A percentile compares a stretch with the other conserved stretches of the same genome.
phyloP scores from a whole-genome alignment of 1,140 invertebrate species.

The Pseudomyrmex gracilis region DNA sequence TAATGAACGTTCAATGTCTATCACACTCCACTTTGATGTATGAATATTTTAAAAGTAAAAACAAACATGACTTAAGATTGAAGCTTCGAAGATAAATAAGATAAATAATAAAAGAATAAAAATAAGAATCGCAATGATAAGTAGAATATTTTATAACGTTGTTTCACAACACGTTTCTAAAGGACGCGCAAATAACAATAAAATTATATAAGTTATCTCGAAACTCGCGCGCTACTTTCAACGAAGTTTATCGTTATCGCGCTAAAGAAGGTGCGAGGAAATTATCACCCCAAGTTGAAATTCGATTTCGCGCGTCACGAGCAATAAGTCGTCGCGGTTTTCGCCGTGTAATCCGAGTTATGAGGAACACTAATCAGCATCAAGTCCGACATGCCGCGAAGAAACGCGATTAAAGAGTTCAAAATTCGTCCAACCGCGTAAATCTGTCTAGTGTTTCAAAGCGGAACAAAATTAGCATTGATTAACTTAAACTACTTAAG shows the following conservation, averaged over 20 bases:
- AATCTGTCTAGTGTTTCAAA: constrained; percentile 19
- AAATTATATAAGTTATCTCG: constrained; percentile 16
- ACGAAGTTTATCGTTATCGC: constrained; percentile 27
- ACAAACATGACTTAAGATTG: too few relatives aligned
- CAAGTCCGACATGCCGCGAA: constrained; percentile 13
- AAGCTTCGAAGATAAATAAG: too few relatives aligned
- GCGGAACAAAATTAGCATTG: constrained; percentile 57
- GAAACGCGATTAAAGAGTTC: constrained; percentile 17
- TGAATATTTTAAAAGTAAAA: not conserved
- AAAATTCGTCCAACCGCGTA: constrained; percentile 37
- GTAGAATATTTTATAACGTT: not conserved
- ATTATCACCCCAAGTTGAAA: constrained; percentile 35
- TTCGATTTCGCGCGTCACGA: constrained; percentile 18
- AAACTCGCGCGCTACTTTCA: not conserved
- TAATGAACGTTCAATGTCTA: not conserved
- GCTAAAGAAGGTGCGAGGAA: not conserved
- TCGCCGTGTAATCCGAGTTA: constrained; percentile 23
- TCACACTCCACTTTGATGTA: not conserved
- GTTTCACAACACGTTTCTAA: not conserved
- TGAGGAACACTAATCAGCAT: constrained; percentile 35
- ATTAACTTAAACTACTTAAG: constrained; percentile 58
- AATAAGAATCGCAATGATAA: too few relatives aligned
- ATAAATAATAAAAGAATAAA: too few relatives aligned
- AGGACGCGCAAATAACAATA: not conserved
- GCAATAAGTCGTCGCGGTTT: constrained; percentile 39